A percentile compares a stretch with the other conserved stretches of the same genome.
Conservation (phyloP, 37 sponge, comb jelly and placozoan genomes). For the Diacarnus erythraeanus region DNA sequence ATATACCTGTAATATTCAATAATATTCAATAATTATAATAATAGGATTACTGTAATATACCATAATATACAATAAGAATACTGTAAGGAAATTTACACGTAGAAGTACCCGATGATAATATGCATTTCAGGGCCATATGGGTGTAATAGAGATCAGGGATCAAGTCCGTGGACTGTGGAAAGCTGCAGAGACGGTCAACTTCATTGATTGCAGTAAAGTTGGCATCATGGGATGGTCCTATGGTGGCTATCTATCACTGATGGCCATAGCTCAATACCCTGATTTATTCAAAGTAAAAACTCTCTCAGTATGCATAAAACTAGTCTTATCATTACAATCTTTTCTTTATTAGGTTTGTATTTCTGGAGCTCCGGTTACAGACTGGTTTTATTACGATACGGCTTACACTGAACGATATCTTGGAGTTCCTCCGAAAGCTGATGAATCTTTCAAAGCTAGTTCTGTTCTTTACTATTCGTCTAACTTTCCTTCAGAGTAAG, state of each 20-base stretch:
- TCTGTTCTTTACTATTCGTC: not conserved
- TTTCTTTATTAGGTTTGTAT: constrained; percentile 55
- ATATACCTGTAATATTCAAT: too few relatives aligned
- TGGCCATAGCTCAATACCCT: constrained; percentile 77
- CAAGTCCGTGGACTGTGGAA: constrained; percentile 76
- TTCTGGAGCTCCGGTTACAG: constrained; percentile 81
- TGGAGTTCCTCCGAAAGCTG: constrained; percentile 41
- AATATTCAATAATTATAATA: too few relatives aligned
- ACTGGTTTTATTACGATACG: constrained; percentile 86
- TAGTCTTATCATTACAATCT: not conserved
- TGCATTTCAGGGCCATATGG: constrained; percentile 34
- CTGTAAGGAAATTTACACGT: too few relatives aligned
- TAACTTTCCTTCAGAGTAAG: not conserved
- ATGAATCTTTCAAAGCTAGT: constrained; percentile 30
- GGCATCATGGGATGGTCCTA: constrained; percentile 90
- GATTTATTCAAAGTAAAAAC: constrained; percentile 74
- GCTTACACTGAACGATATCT: constrained; percentile 93
- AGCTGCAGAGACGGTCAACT: constrained; percentile 36
- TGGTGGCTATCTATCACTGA: constrained; percentile 91
- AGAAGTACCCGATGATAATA: too few relatives aligned
- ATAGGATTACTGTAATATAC: too few relatives aligned
- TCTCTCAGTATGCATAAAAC: not conserved
- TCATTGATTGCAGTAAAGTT: constrained; percentile 68
- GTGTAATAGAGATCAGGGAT: constrained; percentile 67
- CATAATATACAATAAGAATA: too few relatives aligned